Percentiles rank a stretch among this genome's conserved stretches.
phyloP scores from a whole-genome alignment of 1,140 invertebrate species.

The Plectus sambesii region DNA sequence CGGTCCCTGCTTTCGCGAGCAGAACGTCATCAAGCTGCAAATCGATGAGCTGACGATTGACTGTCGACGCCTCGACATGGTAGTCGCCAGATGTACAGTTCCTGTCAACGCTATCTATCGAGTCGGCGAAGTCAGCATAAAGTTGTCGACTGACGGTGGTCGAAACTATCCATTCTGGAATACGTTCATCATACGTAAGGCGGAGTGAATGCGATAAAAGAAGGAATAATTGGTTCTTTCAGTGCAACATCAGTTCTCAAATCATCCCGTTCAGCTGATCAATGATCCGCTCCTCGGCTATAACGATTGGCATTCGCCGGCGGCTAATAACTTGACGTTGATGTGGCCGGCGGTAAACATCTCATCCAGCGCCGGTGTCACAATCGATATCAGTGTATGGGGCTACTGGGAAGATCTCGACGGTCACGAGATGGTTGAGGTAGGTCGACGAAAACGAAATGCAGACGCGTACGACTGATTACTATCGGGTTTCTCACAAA shows the following conservation, averaged over 20 bases:
- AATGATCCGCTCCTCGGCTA: constrained; percentile 22
- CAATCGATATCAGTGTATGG: constrained; percentile 21
- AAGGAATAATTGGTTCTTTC: constrained; percentile 15
- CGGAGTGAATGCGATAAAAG: constrained; percentile 3
- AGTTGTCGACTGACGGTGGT: constrained; percentile 54
- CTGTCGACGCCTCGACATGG: constrained; percentile 67
- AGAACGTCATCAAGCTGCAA: constrained; percentile 75
- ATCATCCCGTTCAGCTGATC: constrained; percentile 25
- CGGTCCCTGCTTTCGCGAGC: constrained; percentile 77
- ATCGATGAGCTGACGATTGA: constrained; percentile 69
- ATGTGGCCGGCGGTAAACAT: constrained; percentile 32
- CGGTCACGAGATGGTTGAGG: constrained; percentile 24
- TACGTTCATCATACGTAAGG: constrained; percentile 31
- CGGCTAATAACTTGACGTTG: constrained; percentile 22
- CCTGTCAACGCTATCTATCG: constrained; percentile 53
- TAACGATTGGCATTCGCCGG: constrained; percentile 27
- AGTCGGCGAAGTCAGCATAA: constrained; percentile 69
- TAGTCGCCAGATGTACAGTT: constrained; percentile 54
- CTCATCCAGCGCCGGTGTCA: constrained; percentile 26
- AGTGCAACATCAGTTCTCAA: constrained; percentile 29
- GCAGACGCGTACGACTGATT: no score
- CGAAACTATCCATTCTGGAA: constrained; percentile 65
- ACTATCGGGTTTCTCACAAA: not conserved
- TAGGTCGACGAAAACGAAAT: no score
- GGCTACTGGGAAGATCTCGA: constrained; percentile 29